Evolutionary conservation across 2,797 vertebrate species (phyloP), one percentile per base, ranked within the genome.

Genomic region (Australoheros facetus): DNA sequence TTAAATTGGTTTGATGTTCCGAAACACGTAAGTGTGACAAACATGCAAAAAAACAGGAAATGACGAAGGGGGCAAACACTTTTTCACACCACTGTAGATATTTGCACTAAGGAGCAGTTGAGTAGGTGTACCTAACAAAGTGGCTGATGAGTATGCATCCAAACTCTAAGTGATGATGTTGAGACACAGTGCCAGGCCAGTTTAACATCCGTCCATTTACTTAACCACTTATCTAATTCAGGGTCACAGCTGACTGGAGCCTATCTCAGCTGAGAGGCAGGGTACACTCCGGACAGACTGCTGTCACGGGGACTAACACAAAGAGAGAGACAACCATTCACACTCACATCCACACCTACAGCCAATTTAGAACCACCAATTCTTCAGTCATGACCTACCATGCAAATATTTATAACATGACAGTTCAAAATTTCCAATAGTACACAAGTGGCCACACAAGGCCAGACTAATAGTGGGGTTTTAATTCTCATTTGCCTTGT

Each of bases 391-490:
- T 3, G 17, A 66, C 42, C 62, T 66, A 48, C 9, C 62, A 66
- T 6, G 14, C 42, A 45, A 45, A 14, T 45, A 45, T 45, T 45
- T 16, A 45, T 16, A 45, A 45, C 42, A 45, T 3, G 16, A 28
- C 39, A 66, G 16, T 45, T 16, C 0, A 28, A 48, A 10, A 48
- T 66, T 66, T 66, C 42, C 62, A 66, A 9, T 30, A 48, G 42
- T 28, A 12, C 42, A 48, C 1, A 48, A 66, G 42, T 30, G 62
- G 26, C 62, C 16, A 48, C 16, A 48, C 45, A 66, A 48, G 42
- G 5, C 23, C 39, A 7, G 0, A 3, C 16, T 19, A 66, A 66
- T 30, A 51, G 28, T 23, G 0, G 0, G n/a, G 21, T 69, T 69
- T 56, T 70, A 34, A 4, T 73, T 73, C 14, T 4, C 12, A 55